Percentiles rank a stretch among this genome's conserved stretches.
Evolutionary conservation across 2,113 vertebrate species (phyloP).

Genomic region (Muntiacus reevesi): DNA sequence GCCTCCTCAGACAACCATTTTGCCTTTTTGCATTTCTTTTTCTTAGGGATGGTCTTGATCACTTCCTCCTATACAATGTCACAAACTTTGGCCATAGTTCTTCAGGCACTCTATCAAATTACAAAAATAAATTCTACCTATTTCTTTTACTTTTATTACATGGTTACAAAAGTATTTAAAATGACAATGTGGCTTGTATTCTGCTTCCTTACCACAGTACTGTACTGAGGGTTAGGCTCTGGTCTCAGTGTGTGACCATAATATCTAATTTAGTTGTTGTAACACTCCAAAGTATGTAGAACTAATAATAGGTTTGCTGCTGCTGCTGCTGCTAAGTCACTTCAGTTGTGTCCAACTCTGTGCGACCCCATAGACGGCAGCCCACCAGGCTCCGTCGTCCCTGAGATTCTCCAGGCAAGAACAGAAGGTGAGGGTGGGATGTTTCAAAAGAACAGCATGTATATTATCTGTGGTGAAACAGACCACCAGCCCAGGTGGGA

Average conservation of each 20-base stretch:
- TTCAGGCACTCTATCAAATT: background rate
- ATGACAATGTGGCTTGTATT: background rate
- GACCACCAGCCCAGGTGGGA: too few relatives aligned
- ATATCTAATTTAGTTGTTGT: background rate
- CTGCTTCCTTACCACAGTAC: background rate
- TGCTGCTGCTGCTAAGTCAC: background rate
- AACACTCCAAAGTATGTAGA: background rate
- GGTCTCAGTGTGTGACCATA: background rate
- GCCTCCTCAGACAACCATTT: background rate
- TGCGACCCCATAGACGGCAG: background rate
- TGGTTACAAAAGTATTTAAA: background rate
- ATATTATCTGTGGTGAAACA: too few relatives aligned
- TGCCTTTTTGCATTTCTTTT: background rate
- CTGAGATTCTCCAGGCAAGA: background rate
- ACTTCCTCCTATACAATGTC: background rate
- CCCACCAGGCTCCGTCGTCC: accelerated
- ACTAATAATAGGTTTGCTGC: background rate
- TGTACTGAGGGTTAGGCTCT: background rate
- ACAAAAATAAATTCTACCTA: background rate
- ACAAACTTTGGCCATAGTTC: background rate
- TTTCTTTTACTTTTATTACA: background rate
- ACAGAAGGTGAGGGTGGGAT: too few relatives aligned
- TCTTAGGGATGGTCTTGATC: background rate
- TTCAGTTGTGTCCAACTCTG: background rate
- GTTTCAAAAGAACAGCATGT: too few relatives aligned